Evolutionary conservation across 2,888 invertebrate genomes (phyloP), one percentile per base, ranked within the genome.

Genomic region (Xestia xanthographa): DNA sequence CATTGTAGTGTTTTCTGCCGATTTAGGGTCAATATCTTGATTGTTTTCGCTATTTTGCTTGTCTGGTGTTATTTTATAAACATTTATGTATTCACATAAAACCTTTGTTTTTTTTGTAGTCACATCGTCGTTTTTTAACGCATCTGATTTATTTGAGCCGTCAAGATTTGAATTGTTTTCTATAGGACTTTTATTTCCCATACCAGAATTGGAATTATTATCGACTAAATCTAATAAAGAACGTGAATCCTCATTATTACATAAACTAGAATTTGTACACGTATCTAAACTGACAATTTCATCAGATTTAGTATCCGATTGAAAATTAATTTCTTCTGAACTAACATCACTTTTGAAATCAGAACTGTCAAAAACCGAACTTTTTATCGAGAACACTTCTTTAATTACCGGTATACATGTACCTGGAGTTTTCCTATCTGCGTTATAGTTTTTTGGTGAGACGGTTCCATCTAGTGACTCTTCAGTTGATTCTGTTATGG

Each of bases 11-110:
- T 50, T 78, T 29, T 75, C 78, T 2, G 53, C 2, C 2, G 26
- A 5, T 60, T 80, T 79, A 17, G 5, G 5, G 29, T 60, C 56
- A 34, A 20, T 72, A 38, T 72, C 43, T 43, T n/a, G 0, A 45
- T 65, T 63, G 14, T 5, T 65, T 12, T 62, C 69, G 2, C 5
- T 48, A 20, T 62, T 76, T 1, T 29, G 6, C 2, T 78, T 68
- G 5, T 87, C 77, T 4, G 75, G 65, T 12, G 89, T 85, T 50
- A 91, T 92, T 87, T 89, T 91, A 62, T 92, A 91, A 0, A 92
- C 89, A 11, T 89, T 90, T 63, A 91, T 89, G 29, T 80, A 88
- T 63, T 92, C 88, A 45, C 87, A 80, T 26, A 86, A 74, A 29
- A 85, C 80, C 14, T 79, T 85, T 4, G 76, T 56, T 69, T 83